Base-by-base conservation (phyloP, 2,113 vertebrate genomes). In the Ceuthmochares aereus region DNA sequence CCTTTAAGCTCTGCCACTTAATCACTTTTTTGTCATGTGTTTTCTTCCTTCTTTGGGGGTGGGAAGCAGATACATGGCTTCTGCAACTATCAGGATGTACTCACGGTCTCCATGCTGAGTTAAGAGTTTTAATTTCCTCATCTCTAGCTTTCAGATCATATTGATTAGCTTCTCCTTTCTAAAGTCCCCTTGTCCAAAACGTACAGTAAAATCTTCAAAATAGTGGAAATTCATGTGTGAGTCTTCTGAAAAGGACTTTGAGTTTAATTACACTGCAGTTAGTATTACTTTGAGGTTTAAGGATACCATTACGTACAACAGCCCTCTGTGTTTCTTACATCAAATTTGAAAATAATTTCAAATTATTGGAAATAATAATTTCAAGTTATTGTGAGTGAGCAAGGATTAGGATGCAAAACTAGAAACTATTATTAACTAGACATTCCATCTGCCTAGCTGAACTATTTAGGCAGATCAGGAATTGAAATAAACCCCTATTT, bases 81-180 rank as follows among this genome's bases (percentile, higher is more conserved):
- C 75, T 83, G 84, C 75, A 91, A 55, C 32, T 67, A 45, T 18
- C 70, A 93, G 47, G 67, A 94, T 30, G 45, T 62, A 63, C 32
- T 72, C 37, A 43, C 0, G 5, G 49, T 78, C 40, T 91, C 69
- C 27, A 56, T 14, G 21, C 56, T 9, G 19, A 82, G 16, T 68
- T 59, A 82, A 42, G 91, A 68, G 34, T 75, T 91, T 72, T 40
- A 27, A 87, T 94, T 93, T 93, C 75, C 78, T 93, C 26, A 87
- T 89, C n/a, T 80, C 42, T 76, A 58, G 51, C 59, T 94, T 96
- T 96, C 63, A 89, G 82, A 93, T 47, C 47, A 96, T 55, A 47
- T 88, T 64, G 43, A 91, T 29, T 45, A 91, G 66, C 26, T 88
- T 87, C 58, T 81, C 43, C 66, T 83, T 67, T 83, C 68, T 73